Evolutionary conservation across 2,888 invertebrate genomes (phyloP).

Genomic region (Cancer borealis): DNA sequence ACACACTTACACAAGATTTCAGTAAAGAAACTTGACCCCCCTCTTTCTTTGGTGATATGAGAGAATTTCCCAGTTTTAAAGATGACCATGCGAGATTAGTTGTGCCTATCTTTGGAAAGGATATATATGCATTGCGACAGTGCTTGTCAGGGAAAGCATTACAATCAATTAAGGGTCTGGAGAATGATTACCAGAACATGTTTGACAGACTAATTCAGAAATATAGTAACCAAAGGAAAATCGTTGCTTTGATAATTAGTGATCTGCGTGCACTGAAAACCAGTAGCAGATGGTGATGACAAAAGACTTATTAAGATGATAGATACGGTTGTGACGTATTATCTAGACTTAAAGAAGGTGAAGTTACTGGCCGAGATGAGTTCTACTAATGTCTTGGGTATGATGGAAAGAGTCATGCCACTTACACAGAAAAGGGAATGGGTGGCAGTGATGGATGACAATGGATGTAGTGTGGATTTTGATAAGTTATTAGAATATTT

Average conservation of each 20-base stretch:
- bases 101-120: conserved; percentile 23
- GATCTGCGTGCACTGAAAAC: conserved; percentile 42
- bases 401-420: too few relatives aligned
- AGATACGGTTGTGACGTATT: conserved; percentile 46
- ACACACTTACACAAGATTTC: background rate
- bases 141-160: conserved; percentile 53
- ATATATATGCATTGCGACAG: conserved; percentile 43
- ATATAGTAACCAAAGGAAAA: conserved; percentile 41
- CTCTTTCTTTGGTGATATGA: conserved; percentile 45
- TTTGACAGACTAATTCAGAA: conserved; percentile 40
- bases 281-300: conserved; percentile 33
- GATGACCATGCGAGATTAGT: conserved; percentile 15
- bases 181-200: conserved; percentile 54
- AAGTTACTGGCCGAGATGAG: conserved; percentile 20
- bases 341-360: conserved; percentile 21
- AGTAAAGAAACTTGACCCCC: conserved; percentile 47
- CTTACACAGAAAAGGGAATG: too few relatives aligned
- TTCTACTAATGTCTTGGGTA: background rate
- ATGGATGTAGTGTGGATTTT: too few relatives aligned
- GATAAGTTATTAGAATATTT: too few relatives aligned
- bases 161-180: conserved; percentile 42
- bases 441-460: too few relatives aligned
- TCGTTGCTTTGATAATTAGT: conserved; percentile 36
- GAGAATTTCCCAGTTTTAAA: conserved; percentile 36
- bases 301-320: conserved; percentile 39